A percentile compares a stretch with the other conserved stretches of the same genome.
phyloP scores from a whole-genome alignment of 2,888 invertebrate genomes.

The Notocelia uddmanniana region DNA sequence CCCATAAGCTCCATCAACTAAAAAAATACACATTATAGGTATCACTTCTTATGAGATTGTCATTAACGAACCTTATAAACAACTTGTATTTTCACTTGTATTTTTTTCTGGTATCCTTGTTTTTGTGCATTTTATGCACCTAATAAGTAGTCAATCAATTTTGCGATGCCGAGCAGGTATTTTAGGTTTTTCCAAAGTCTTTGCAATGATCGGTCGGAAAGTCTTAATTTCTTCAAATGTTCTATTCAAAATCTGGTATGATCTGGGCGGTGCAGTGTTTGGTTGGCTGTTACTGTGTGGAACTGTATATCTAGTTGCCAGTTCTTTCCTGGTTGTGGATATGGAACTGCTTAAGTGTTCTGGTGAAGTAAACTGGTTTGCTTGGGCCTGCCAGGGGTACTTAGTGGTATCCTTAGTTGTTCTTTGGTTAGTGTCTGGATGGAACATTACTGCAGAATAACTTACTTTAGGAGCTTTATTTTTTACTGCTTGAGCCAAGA shows the following conservation, averaged over 20 bases:
- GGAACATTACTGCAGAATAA: background rate
- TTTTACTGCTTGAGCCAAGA: background rate
- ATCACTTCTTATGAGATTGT: no score
- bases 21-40: no score
- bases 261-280: background rate
- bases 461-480: background rate
- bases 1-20: no score
- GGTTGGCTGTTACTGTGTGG: background rate
- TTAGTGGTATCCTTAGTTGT: background rate
- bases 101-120: background rate
- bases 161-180: constrained; percentile 19
- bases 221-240: background rate
- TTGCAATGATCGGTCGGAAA: background rate
- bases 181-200: background rate
- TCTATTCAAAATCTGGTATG: background rate
- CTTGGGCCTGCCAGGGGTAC: no score
- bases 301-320: background rate
- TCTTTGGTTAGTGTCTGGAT: background rate
- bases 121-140: background rate
- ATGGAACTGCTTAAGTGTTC: background rate
- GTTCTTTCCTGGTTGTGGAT: background rate
- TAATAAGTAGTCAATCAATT: background rate
- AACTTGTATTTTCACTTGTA: background rate
- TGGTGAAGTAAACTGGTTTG: no score
- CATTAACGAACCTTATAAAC: background rate